phyloP scores from a whole-genome alignment of 37 sponge, comb jelly and placozoan species.

The Hormiphora californensis region DNA sequence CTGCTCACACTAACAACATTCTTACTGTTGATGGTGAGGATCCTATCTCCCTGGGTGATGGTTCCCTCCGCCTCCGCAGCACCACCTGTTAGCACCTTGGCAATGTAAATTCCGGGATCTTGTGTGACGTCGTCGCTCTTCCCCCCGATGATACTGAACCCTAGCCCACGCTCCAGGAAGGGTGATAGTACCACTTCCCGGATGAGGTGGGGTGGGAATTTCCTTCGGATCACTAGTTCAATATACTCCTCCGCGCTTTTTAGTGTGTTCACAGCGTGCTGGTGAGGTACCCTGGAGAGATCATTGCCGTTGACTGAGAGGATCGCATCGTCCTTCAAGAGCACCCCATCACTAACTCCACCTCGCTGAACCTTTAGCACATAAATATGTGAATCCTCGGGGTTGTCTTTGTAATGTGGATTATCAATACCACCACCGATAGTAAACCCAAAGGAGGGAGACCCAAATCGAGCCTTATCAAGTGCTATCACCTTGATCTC shows the following conservation, averaged over 20 bases:
- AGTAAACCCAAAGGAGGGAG: slow-evolving; percentile 29
- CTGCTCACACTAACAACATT: slow-evolving; percentile 49
- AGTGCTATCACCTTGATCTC: slow-evolving; percentile 44
- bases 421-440: slow-evolving; percentile 51
- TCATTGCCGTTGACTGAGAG: slow-evolving; percentile 51
- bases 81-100: slow-evolving; percentile 45
- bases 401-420: slow-evolving; percentile 40
- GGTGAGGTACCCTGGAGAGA: slow-evolving; percentile 27
- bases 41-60: background rate
- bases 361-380: background rate
- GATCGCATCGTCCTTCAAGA: slow-evolving; percentile 3
- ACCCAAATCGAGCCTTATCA: background rate
- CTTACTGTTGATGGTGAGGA: slow-evolving; percentile 38
- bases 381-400: slow-evolving; percentile 22
- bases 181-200: slow-evolving; percentile 9
- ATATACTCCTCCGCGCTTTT: slow-evolving; percentile 36
- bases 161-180: slow-evolving; percentile 33
- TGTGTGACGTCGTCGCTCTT: slow-evolving; percentile 44
- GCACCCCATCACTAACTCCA: background rate
- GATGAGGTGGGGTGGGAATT: slow-evolving; percentile 36
- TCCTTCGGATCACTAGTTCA: slow-evolving; percentile 40
- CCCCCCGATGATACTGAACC: slow-evolving; percentile 48
- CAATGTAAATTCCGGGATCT: slow-evolving; percentile 52
- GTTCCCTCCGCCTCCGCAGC: slow-evolving; percentile 39
- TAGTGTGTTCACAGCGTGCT: slow-evolving; percentile 48